Conservation (phyloP, 2,113 vertebrate species). For the Notothenia rossii region DNA sequence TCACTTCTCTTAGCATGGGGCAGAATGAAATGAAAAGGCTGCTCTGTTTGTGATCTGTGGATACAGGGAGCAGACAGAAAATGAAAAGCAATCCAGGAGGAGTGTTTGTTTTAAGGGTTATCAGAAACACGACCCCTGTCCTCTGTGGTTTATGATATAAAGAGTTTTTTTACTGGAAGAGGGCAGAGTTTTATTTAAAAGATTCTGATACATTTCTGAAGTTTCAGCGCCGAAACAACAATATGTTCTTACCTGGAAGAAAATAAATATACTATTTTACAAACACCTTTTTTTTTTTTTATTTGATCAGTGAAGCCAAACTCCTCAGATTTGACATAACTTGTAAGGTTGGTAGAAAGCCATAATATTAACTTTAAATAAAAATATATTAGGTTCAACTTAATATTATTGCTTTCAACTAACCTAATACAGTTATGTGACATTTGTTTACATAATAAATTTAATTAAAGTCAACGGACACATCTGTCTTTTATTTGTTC, state of each 20-base stretch:
- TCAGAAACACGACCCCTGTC: not conserved
- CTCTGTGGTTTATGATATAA: too few relatives aligned
- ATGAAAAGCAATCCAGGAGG: not conserved
- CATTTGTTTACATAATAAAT: too few relatives aligned
- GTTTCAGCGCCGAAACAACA: too few relatives aligned
- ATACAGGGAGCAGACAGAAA: not conserved
- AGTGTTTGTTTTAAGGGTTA: not conserved
- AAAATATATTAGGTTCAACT: too few relatives aligned
- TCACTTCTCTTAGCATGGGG: slow-evolving; percentile 1
- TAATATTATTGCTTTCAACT: too few relatives aligned
- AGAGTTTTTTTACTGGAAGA: not conserved
- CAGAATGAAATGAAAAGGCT: too few relatives aligned
- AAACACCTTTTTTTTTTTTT: not conserved
- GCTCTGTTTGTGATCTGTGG: not conserved
- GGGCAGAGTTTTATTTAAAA: not conserved
- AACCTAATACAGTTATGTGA: too few relatives aligned
- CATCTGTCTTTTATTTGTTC: not conserved
- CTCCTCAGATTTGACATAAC: not conserved
- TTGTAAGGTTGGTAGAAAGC: too few relatives aligned
- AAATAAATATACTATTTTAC: not conserved
- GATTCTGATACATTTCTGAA: too few relatives aligned
- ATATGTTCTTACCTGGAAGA: not conserved
- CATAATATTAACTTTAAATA: too few relatives aligned
- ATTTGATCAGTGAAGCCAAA: not conserved
- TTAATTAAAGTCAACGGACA: not conserved